A percentile compares a stretch with the other conserved stretches of the same genome.
phyloP scores from a whole-genome alignment of 2,113 vertebrate species.

The Barnardius zonarius region DNA sequence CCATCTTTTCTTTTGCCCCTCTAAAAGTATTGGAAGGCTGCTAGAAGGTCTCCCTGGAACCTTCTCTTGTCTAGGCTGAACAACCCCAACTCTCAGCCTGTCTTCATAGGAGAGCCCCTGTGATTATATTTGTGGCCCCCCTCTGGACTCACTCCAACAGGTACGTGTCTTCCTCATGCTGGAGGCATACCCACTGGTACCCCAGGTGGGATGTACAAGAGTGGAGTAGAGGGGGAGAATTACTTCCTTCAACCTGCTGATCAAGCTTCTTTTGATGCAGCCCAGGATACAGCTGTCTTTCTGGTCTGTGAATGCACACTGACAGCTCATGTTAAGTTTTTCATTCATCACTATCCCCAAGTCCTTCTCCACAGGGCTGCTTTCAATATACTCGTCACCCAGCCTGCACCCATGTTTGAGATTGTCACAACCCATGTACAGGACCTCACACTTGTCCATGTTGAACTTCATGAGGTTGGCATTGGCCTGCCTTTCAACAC shows the following conservation, averaged over 20 bases:
- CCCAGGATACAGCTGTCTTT: not conserved
- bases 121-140: not conserved
- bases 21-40: not conserved
- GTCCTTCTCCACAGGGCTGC: not conserved
- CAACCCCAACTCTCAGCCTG: not conserved
- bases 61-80: not conserved
- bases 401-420: not conserved
- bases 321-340: not conserved
- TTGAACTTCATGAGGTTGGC: not conserved
- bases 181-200: accelerated
- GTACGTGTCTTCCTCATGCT: not conserved
- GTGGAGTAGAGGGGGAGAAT: not conserved
- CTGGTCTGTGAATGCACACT: accelerated
- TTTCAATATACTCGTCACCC: not conserved
- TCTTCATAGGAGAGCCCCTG: accelerated
- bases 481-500: accelerated
- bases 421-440: not conserved
- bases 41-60: accelerated
- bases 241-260: not conserved
- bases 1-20: not conserved
- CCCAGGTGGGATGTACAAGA: accelerated
- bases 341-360: not conserved
- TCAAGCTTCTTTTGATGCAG: not conserved
- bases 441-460: not conserved
- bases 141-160: accelerated